Percentiles rank a stretch among this genome's conserved stretches.
phyloP scores from a whole-genome alignment of 1,140 invertebrate species.

The Lepidurus packardi region DNA sequence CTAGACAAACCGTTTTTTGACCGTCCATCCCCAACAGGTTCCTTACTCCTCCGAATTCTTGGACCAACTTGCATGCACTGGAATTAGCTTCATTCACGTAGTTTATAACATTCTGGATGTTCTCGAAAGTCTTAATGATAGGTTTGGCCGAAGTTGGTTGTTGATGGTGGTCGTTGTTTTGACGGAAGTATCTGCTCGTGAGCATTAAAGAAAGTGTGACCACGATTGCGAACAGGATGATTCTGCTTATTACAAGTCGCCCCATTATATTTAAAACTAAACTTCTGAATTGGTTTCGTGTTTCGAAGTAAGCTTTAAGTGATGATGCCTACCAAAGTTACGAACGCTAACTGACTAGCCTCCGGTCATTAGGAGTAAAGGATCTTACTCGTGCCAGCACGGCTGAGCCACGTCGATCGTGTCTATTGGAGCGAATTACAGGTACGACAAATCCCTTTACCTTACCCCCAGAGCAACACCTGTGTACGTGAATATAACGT shows the following conservation, averaged over 20 bases:
- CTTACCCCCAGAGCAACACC: too few relatives aligned
- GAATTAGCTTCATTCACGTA: not conserved
- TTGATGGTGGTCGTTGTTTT: not conserved
- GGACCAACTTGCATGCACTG: conserved; percentile 26
- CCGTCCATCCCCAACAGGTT: conserved; percentile 1
- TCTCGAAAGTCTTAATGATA: not conserved
- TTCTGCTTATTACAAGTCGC: not conserved
- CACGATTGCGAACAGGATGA: not conserved
- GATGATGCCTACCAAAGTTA: too few relatives aligned
- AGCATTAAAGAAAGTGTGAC: not conserved
- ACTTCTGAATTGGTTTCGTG: not conserved
- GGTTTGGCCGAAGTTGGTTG: not conserved
- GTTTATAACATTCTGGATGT: not conserved
- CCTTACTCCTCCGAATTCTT: not conserved
- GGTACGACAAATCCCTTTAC: too few relatives aligned
- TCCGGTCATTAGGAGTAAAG: too few relatives aligned
- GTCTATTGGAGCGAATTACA: too few relatives aligned
- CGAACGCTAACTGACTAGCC: too few relatives aligned
- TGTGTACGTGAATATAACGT: too few relatives aligned
- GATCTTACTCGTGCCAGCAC: too few relatives aligned
- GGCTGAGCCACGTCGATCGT: too few relatives aligned
- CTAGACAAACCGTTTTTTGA: conserved; percentile 33
- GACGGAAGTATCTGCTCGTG: not conserved
- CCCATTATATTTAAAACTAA: not conserved
- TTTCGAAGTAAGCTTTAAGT: too few relatives aligned